A percentile compares a stretch with the other conserved stretches of the same genome.
phyloP scores from a whole-genome alignment of 2,797 vertebrate genomes.

The Bucorvus abyssinicus region DNA sequence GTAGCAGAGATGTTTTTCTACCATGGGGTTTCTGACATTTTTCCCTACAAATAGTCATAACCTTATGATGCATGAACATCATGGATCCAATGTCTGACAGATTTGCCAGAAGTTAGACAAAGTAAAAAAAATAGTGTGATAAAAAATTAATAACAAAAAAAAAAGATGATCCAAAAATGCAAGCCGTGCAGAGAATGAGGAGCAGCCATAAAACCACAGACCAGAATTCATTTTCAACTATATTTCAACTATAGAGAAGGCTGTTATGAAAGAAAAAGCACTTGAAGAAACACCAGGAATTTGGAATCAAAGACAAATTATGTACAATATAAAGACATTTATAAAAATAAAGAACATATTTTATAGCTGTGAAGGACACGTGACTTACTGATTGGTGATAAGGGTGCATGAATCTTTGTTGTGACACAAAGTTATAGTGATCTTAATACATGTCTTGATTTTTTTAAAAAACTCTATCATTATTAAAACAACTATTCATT shows the following conservation, averaged over 20 bases:
- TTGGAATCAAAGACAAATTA: not conserved
- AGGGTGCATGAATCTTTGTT: not conserved
- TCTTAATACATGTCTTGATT: not conserved
- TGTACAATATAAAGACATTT: not conserved
- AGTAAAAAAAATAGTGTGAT: not conserved
- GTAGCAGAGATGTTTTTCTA: not conserved
- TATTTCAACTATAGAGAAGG: not conserved
- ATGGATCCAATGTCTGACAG: not conserved
- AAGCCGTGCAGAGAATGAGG: rapidly evolving
- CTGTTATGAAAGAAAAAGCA: not conserved
- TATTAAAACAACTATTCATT: not conserved
- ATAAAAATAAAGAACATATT: not conserved
- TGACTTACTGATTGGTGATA: not conserved
- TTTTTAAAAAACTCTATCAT: not conserved
- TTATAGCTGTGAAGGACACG: not conserved
- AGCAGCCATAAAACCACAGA: not conserved
- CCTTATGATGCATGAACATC: not conserved
- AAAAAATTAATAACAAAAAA: not conserved
- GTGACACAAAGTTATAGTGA: not conserved
- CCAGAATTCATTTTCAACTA: not conserved
- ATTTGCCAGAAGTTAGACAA: not conserved
- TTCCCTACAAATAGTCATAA: not conserved
- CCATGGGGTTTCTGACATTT: not conserved
- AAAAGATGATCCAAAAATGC: not conserved
- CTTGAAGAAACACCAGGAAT: not conserved